Evolutionary conservation across 1,140 invertebrate species (phyloP).

Genomic region (Ylistrum balloti): DNA sequence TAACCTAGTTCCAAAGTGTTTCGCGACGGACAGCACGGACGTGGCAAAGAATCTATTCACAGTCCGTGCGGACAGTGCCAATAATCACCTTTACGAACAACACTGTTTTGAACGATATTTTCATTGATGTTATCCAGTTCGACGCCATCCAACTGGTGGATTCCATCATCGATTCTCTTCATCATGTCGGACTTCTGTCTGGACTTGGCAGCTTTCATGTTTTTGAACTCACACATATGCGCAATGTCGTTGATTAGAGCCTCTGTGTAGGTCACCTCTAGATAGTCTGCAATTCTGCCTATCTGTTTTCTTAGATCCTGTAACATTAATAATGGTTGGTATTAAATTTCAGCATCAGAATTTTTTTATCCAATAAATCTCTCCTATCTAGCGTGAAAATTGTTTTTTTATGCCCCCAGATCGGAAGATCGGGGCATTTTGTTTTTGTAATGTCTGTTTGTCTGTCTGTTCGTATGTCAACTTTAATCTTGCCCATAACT

Average conservation of each 20-base stretch:
- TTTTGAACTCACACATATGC: conserved; percentile 32
- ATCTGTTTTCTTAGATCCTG: background rate
- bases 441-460: too few relatives aligned
- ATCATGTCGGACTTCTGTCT: background rate
- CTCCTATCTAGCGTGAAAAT: too few relatives aligned
- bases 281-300: background rate
- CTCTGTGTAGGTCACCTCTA: background rate
- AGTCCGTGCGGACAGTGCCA: too few relatives aligned
- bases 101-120: background rate
- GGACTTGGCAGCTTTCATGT: background rate
- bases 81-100: background rate
- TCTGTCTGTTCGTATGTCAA: too few relatives aligned
- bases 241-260: background rate
- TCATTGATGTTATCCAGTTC: background rate
- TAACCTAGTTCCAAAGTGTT: too few relatives aligned
- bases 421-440: too few relatives aligned
- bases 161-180: background rate
- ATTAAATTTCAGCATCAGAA: too few relatives aligned
- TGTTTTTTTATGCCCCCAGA: too few relatives aligned
- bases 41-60: too few relatives aligned
- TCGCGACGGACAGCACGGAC: too few relatives aligned
- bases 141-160: background rate
- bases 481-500: too few relatives aligned
- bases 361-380: too few relatives aligned
- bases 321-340: background rate